Conservation (phyloP, 2,797 vertebrate species). For the Diceros bicornis region DNA sequence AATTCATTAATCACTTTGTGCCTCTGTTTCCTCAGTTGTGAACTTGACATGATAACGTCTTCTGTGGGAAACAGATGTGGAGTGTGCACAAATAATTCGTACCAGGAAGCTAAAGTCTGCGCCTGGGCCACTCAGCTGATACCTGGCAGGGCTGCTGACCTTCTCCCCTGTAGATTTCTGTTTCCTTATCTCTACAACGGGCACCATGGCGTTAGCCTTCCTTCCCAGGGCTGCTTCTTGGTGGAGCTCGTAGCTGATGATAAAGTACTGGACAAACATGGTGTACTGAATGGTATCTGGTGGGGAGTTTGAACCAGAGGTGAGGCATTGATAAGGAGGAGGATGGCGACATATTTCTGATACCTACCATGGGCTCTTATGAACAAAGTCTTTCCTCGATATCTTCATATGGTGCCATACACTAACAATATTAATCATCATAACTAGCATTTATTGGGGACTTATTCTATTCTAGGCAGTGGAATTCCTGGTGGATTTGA, state of each 20-base stretch:
- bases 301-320: neutral
- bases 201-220: neutral
- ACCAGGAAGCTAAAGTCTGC: neutral
- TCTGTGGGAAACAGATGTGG: neutral
- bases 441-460: neutral
- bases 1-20: neutral
- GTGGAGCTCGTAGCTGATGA: neutral
- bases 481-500: neutral
- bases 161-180: neutral
- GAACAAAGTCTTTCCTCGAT: neutral
- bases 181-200: slow-evolving; percentile 1
- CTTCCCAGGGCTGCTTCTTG: neutral
- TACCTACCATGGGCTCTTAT: neutral
- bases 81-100: neutral
- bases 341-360: neutral
- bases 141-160: neutral
- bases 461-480: neutral
- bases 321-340: neutral
- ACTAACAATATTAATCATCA: neutral
- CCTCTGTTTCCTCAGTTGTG: neutral
- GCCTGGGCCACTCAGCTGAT: neutral
- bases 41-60: neutral
- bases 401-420: neutral
- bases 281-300: neutral
- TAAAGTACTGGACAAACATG: slow-evolving; percentile 21